phyloP scores from a whole-genome alignment of 92 coral and sea anemone species.

The Scolanthus callimorphus region DNA sequence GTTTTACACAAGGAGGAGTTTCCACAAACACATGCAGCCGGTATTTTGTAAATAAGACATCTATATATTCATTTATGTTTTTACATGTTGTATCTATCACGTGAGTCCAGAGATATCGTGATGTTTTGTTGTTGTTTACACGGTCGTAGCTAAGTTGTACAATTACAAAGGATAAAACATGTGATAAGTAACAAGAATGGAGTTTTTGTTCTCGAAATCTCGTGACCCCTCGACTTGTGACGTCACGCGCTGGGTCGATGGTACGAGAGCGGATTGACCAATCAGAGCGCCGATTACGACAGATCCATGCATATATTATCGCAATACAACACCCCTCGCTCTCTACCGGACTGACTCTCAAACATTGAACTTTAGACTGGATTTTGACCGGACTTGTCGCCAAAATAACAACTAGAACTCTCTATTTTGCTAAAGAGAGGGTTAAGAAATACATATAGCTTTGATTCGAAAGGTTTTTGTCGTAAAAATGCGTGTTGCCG shows the following conservation, averaged over 20 bases:
- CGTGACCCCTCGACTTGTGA: slow-evolving; percentile 5
- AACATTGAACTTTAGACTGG: slow-evolving; percentile 24
- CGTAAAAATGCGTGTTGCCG: neutral
- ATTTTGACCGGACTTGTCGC: slow-evolving; percentile 30
- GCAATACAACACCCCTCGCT: slow-evolving; percentile 12
- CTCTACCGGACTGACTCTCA: slow-evolving; percentile 27
- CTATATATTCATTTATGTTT: too few species aligned
- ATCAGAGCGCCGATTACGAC: slow-evolving; percentile 17
- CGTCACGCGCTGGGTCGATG: slow-evolving; percentile 23
- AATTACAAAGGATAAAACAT: too few species aligned
- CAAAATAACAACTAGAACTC: neutral
- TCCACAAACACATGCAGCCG: too few species aligned
- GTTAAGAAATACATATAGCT: neutral
- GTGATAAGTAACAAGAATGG: neutral
- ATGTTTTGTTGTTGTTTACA: neutral
- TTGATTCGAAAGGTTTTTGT: neutral
- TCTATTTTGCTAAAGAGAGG: neutral
- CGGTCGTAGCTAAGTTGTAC: neutral
- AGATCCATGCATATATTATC: slow-evolving; percentile 9
- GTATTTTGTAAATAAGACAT: too few species aligned
- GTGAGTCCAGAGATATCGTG: neutral
- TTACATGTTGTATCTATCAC: too few species aligned
- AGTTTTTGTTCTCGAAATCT: slow-evolving; percentile 1
- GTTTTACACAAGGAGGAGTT: too few species aligned
- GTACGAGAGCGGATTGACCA: slow-evolving; percentile 24